Conservation (phyloP, 1,140 invertebrate genomes). For the Trichomalopsis sarcophagae region DNA sequence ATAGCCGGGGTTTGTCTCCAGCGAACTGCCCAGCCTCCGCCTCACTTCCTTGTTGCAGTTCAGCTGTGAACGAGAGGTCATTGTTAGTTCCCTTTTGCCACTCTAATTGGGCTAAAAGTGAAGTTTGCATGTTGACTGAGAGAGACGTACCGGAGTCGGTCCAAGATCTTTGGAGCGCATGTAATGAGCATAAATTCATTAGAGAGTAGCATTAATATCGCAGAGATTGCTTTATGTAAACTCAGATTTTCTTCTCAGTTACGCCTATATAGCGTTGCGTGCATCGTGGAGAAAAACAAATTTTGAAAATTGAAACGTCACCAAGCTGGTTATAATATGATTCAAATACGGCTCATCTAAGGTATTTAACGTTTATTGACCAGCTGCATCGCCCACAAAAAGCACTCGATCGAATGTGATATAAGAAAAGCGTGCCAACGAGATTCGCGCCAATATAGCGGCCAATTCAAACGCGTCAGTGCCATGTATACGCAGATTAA, state of each 20-base stretch:
- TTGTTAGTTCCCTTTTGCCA: background rate
- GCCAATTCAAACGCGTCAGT: background rate
- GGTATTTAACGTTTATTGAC: background rate
- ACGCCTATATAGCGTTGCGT: too few relatives aligned
- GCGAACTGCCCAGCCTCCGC: slow-evolving; percentile 71
- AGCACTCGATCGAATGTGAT: background rate
- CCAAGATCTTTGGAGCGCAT: background rate
- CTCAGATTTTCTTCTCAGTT: too few relatives aligned
- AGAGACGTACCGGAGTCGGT: background rate
- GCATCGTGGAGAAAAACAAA: background rate
- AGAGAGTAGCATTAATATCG: background rate
- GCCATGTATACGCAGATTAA: background rate
- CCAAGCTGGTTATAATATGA: background rate
- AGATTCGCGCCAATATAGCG: background rate
- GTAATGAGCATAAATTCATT: background rate
- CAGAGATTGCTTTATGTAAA: too few relatives aligned
- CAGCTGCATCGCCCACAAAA: background rate
- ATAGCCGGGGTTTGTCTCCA: slow-evolving; percentile 79
- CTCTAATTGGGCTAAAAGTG: background rate
- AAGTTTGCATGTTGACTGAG: background rate
- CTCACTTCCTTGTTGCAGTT: slow-evolving; percentile 82
- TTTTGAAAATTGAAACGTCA: background rate
- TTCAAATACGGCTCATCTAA: background rate
- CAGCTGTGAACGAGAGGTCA: slow-evolving; percentile 74
- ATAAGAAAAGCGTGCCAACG: background rate